phyloP scores from a whole-genome alignment of 2,113 vertebrate species.

The Thamnaconus septentrionalis region DNA sequence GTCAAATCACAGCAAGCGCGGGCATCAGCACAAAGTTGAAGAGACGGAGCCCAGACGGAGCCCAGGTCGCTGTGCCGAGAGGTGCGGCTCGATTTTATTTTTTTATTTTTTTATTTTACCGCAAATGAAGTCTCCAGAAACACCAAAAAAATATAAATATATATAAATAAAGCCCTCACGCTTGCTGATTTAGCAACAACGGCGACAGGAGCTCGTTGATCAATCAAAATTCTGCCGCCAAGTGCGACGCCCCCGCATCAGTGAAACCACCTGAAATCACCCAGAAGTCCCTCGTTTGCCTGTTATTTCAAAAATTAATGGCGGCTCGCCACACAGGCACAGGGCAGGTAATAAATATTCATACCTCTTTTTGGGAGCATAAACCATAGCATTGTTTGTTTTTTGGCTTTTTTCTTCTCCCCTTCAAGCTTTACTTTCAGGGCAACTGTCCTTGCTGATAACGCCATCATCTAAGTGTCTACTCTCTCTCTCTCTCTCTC shows the following conservation, averaged over 20 bases:
- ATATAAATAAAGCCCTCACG: conserved; percentile 43
- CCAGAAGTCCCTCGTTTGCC: conserved; percentile 51
- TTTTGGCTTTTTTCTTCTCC: neutral
- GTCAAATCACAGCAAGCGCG: conserved; percentile 62
- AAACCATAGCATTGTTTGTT: neutral
- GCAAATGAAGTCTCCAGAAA: conserved; percentile 67
- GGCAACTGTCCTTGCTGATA: conserved; percentile 57
- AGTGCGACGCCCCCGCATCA: conserved; percentile 21
- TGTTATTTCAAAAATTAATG: conserved; percentile 63
- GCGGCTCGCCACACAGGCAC: conserved; percentile 36
- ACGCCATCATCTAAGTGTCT: conserved; percentile 62
- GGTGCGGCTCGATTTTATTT: conserved; percentile 33
- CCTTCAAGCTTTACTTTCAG: conserved; percentile 51
- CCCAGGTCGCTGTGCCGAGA: conserved; percentile 46
- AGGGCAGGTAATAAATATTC: conserved; percentile 59
- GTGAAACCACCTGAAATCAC: conserved; percentile 30
- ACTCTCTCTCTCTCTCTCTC: too few species aligned
- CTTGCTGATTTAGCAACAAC: conserved; percentile 43
- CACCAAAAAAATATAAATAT: conserved; percentile 12
- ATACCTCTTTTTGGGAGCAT: conserved; percentile 58
- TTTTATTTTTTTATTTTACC: conserved; percentile 45
- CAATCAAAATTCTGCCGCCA: conserved; percentile 45
- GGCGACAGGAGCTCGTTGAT: conserved; percentile 51
- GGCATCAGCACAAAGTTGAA: conserved; percentile 70
- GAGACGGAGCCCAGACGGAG: conserved; percentile 37